Evolutionary conservation across 2,113 vertebrate genomes (phyloP).

Genomic region (Pelecanus crispus): DNA sequence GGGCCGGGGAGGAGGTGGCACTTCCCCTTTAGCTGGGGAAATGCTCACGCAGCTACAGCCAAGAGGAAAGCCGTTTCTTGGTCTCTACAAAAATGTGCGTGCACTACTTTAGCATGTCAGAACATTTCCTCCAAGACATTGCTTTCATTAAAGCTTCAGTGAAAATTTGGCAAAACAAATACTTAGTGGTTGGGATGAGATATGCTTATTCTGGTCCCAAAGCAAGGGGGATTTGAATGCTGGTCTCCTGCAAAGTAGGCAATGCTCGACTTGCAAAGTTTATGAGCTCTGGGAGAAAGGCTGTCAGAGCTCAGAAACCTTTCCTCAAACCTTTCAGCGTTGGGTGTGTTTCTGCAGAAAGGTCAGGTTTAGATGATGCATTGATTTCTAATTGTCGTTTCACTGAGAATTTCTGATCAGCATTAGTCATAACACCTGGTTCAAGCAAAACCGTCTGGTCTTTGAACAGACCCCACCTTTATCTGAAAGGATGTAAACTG

Average conservation of each 20-base stretch:
- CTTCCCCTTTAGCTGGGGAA: neutral
- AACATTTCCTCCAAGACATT: neutral
- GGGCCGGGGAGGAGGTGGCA: neutral
- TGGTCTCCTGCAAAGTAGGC: neutral
- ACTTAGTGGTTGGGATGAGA: neutral
- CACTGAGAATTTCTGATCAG: neutral
- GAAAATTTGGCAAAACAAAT: neutral
- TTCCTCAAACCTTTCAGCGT: rapidly evolving
- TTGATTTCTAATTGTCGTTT: neutral
- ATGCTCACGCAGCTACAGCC: rapidly evolving
- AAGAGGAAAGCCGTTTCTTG: neutral
- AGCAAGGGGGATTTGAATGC: neutral
- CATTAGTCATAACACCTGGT: neutral
- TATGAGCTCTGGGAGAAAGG: neutral
- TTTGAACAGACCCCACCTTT: neutral
- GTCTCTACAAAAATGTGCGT: rapidly evolving
- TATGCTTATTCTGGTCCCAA: neutral
- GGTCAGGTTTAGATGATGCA: neutral
- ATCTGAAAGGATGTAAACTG: neutral
- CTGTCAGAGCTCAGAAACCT: rapidly evolving
- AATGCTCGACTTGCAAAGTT: neutral
- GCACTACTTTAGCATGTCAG: rapidly evolving
- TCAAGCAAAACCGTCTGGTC: neutral
- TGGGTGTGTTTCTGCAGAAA: neutral
- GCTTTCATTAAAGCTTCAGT: rapidly evolving